phyloP scores from a whole-genome alignment of 2,888 invertebrate genomes.

The Scelioninae gen. 2 region DNA sequence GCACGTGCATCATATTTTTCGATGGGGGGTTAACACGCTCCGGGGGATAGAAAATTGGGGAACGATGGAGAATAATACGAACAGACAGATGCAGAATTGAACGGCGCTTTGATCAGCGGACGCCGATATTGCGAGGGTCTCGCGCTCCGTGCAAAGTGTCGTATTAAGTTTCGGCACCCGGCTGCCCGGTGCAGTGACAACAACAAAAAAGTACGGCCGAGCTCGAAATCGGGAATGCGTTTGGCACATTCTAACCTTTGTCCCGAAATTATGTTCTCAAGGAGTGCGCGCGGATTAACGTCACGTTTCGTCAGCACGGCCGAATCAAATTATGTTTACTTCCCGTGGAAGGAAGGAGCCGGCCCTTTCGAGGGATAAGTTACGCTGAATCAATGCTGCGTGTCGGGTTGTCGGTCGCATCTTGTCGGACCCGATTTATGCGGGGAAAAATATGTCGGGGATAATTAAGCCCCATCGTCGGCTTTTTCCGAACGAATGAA shows the following conservation, averaged over 20 bases:
- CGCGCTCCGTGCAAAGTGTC: constrained; percentile 50
- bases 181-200: constrained; percentile 42
- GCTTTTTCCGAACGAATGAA: too few species aligned
- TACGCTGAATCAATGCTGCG: constrained; percentile 29
- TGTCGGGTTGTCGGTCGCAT: constrained; percentile 31
- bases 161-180: constrained; percentile 59
- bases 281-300: constrained; percentile 43
- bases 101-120: constrained; percentile 60
- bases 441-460: constrained; percentile 20
- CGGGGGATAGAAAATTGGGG: constrained; percentile 60
- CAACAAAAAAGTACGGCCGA: constrained; percentile 12
- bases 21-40: constrained; percentile 59
- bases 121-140: constrained; percentile 58
- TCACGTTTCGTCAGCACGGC: constrained; percentile 41
- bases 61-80: constrained; percentile 59
- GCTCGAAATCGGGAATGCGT: constrained; percentile 44
- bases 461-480: constrained; percentile 33
- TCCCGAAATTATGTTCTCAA: constrained; percentile 43
- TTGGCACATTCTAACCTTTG: constrained; percentile 55
- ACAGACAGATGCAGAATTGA: constrained; percentile 62
- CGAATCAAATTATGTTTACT: constrained; percentile 33
- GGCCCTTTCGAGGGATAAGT: constrained; percentile 18
- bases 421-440: constrained; percentile 43
- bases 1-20: constrained; percentile 61
- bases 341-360: not conserved